Evolutionary conservation across 2,113 vertebrate species (phyloP).

Genomic region (Conger conger): DNA sequence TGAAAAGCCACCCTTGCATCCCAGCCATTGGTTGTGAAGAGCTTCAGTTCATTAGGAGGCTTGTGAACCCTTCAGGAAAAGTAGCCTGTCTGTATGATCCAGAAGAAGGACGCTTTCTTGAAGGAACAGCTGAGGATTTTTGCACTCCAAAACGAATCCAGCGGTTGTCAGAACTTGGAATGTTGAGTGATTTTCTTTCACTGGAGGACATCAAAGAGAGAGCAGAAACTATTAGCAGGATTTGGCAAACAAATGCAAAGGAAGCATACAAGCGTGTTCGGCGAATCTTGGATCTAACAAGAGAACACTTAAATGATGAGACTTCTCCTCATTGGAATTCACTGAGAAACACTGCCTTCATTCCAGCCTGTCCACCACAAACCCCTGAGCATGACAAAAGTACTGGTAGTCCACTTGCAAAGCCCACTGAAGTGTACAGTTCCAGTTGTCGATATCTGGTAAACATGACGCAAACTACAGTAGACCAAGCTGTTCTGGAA

Average conservation of each 20-base stretch:
- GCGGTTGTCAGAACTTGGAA: conserved; percentile 70
- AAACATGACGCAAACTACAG: conserved; percentile 57
- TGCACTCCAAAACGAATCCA: conserved; percentile 60
- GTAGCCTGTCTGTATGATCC: conserved; percentile 68
- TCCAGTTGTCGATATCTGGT: conserved; percentile 52
- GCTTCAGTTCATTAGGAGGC: conserved; percentile 65
- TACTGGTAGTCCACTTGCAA: conserved; percentile 38
- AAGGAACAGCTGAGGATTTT: conserved; percentile 60
- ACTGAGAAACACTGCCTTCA: conserved; percentile 65
- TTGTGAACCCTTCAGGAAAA: conserved; percentile 72
- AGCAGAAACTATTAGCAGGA: conserved; percentile 52
- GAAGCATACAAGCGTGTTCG: conserved; percentile 54
- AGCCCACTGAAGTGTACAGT: conserved; percentile 59
- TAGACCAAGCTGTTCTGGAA: conserved; percentile 50
- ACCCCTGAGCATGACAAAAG: conserved; percentile 33
- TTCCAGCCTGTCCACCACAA: conserved; percentile 61
- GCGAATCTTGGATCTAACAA: conserved; percentile 70
- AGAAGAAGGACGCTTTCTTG: conserved; percentile 67
- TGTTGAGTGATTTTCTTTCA: conserved; percentile 63
- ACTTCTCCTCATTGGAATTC: conserved; percentile 47
- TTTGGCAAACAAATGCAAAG: conserved; percentile 49
- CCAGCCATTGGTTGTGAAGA: conserved; percentile 58
- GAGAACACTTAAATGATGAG: conserved; percentile 39
- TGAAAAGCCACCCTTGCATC: conserved; percentile 69
- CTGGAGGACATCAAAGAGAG: conserved; percentile 69